Conservation (phyloP, 2,888 invertebrate species). For the Sesia apiformis region DNA sequence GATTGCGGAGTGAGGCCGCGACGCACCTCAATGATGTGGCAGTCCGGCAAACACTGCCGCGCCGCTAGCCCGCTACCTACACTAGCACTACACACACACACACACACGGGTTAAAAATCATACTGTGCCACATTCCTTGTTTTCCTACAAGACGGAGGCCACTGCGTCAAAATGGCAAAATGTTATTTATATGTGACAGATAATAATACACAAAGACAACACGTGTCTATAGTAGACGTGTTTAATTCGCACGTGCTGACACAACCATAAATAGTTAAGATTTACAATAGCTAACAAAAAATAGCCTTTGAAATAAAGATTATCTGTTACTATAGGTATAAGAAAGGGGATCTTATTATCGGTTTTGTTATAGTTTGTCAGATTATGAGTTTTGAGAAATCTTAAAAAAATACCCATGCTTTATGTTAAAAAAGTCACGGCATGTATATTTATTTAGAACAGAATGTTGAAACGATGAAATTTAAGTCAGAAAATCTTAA, state of each 20-base stretch:
- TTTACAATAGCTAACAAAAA: neutral
- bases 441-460: too few relatives aligned
- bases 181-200: neutral
- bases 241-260: neutral
- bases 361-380: too few relatives aligned
- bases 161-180: neutral
- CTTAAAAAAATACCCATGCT: too few relatives aligned
- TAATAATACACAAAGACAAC: neutral
- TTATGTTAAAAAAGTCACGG: too few relatives aligned
- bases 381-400: too few relatives aligned
- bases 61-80: slow-evolving; percentile 1
- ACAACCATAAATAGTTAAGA: neutral
- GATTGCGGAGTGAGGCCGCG: slow-evolving; percentile 34
- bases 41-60: slow-evolving; percentile 52
- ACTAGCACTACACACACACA: neutral
- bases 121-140: neutral
- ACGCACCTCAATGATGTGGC: slow-evolving; percentile 33
- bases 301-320: neutral
- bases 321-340: too few relatives aligned
- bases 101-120: neutral
- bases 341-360: too few relatives aligned
- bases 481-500: too few relatives aligned
- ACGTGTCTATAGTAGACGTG: neutral
- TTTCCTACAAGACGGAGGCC: neutral
- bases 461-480: too few relatives aligned